These are phyloP conservation scores for Siniperca obscura DNA, from an alignment of 2,797 vertebrate genomes.

Conservation along the genomic window DNA sequence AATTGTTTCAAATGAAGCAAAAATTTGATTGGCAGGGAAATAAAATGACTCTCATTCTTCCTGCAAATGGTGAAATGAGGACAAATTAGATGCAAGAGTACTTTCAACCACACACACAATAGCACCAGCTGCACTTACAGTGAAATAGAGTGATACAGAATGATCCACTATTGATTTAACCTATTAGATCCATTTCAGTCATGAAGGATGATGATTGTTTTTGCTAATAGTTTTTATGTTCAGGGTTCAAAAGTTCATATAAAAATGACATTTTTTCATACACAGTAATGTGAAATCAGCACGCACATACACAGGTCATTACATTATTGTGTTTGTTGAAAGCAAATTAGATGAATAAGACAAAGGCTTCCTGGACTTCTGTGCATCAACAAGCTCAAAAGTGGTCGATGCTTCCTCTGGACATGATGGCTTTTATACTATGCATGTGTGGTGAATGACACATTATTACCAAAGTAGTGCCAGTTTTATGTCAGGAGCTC, in stretches of 20 bases:
- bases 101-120: slow-evolving; percentile 20
- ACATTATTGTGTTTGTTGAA: slow-evolving; percentile 29
- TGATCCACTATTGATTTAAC: slow-evolving; percentile 37
- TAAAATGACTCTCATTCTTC: slow-evolving; percentile 35
- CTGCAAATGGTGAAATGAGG: slow-evolving; percentile 46
- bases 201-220: slow-evolving; percentile 15
- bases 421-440: slow-evolving; percentile 14
- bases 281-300: background rate
- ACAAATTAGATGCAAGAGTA: slow-evolving; percentile 34
- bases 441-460: background rate
- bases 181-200: slow-evolving; percentile 19
- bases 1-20: slow-evolving; percentile 57
- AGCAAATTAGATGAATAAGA: slow-evolving; percentile 24
- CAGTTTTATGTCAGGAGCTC: background rate
- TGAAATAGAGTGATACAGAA: slow-evolving; percentile 6
- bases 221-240: slow-evolving; percentile 12
- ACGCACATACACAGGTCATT: background rate
- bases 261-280: background rate
- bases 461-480: background rate
- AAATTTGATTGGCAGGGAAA: slow-evolving; percentile 59
- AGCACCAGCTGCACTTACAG: slow-evolving; percentile 45
- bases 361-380: slow-evolving; percentile 32
- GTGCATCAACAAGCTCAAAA: slow-evolving; percentile 24
- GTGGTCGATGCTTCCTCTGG: slow-evolving; percentile 17
- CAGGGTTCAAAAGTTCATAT: slow-evolving; percentile 8